Evolutionary conservation across 2,888 invertebrate genomes (phyloP).

Genomic region (Girardia tigrina): DNA sequence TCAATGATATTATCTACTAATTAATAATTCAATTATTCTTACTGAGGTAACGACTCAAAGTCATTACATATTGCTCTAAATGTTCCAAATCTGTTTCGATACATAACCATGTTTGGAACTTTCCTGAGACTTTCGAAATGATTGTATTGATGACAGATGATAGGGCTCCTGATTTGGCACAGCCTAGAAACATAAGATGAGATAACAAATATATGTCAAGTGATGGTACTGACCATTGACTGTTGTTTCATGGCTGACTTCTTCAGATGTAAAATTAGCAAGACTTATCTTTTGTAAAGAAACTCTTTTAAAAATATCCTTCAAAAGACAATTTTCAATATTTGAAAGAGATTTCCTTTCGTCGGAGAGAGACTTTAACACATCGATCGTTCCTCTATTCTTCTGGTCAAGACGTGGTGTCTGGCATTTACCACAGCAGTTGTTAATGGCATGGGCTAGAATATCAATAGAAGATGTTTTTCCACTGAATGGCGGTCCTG

Average conservation of each 20-base stretch:
- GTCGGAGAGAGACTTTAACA: neutral
- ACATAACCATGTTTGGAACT: neutral
- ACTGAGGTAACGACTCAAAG: too few relatives aligned
- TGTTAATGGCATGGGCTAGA: neutral
- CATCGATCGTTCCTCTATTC: neutral
- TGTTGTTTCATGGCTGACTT: neutral
- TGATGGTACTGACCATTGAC: neutral
- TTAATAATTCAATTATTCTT: too few relatives aligned
- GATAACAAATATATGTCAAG: neutral
- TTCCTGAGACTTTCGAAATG: neutral
- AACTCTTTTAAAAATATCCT: neutral
- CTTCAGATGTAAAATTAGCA: neutral
- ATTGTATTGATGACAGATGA: neutral
- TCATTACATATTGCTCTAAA: too few relatives aligned
- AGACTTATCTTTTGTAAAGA: neutral
- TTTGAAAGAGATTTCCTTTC: neutral
- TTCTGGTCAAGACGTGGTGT: neutral
- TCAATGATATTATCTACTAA: too few relatives aligned
- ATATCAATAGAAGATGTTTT: constrained; percentile 12
- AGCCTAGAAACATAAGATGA: neutral
- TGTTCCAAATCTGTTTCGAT: neutral
- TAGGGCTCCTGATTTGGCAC: neutral
- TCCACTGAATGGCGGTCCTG: neutral
- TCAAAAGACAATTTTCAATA: neutral
- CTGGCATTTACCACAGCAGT: neutral